Conservation (phyloP, 2,888 invertebrate species). For the Heliconius ethilla region DNA sequence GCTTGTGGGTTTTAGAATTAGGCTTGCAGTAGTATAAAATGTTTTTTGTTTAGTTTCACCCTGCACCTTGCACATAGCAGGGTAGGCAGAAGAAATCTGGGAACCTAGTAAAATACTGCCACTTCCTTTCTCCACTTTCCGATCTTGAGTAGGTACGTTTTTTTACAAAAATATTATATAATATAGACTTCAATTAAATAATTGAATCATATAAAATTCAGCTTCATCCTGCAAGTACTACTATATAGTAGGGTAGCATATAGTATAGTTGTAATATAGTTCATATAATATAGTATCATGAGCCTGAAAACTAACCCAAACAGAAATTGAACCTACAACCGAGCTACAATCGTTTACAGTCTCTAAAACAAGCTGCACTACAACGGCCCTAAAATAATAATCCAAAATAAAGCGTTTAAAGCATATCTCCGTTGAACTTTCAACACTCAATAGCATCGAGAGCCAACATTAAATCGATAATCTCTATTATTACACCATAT, state of each 20-base stretch:
- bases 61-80: neutral
- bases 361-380: too few species aligned
- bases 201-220: neutral
- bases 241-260: neutral
- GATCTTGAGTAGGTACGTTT: neutral
- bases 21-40: neutral
- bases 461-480: conserved; percentile 63
- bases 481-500: conserved; percentile 68
- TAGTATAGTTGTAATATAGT: too few species aligned
- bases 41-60: neutral
- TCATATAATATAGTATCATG: too few species aligned
- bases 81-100: neutral
- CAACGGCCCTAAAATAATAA: neutral
- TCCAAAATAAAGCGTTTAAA: conserved; percentile 11
- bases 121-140: neutral
- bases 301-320: too few species aligned
- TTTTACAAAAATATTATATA: neutral
- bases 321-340: too few species aligned
- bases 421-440: neutral
- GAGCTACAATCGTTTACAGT: too few species aligned
- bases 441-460: conserved; percentile 20
- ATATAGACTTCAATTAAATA: too few species aligned
- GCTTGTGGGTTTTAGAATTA: conserved; percentile 5
- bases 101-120: neutral
- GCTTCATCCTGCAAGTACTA: neutral